Evolutionary conservation across 2,888 invertebrate genomes (phyloP).

Genomic region (Magallana nippona): DNA sequence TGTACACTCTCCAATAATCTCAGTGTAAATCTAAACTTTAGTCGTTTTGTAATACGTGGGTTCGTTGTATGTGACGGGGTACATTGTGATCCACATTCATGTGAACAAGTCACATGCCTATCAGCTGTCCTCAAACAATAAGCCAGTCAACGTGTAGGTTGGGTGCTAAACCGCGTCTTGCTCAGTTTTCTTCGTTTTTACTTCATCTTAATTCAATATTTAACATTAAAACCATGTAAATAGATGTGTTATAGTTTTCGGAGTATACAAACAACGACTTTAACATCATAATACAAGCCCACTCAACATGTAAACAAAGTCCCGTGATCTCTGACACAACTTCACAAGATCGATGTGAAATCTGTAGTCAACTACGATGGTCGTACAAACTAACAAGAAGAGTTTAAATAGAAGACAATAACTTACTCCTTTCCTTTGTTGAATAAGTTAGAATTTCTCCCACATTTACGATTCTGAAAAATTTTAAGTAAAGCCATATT

Average conservation of each 20-base stretch:
- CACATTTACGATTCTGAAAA: conserved; percentile 19
- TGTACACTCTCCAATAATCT: not conserved
- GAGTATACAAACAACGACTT: too few relatives aligned
- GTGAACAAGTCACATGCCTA: conserved; percentile 20
- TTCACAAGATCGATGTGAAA: not conserved
- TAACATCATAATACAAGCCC: not conserved
- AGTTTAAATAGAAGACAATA: not conserved
- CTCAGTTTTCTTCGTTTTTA: too few relatives aligned
- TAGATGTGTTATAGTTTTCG: too few relatives aligned
- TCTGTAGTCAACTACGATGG: not conserved
- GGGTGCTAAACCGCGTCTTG: too few relatives aligned
- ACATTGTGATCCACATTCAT: conserved; percentile 17
- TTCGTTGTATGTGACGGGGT: not conserved
- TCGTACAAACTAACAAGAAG: not conserved
- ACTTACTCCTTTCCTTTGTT: conserved; percentile 20
- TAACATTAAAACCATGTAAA: too few relatives aligned
- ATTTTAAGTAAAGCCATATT: conserved; percentile 27
- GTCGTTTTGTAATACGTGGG: not conserved
- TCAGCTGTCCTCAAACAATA: conserved; percentile 5
- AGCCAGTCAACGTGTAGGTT: not conserved
- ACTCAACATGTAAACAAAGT: not conserved
- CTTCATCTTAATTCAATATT: too few relatives aligned
- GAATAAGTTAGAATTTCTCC: not conserved
- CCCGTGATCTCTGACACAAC: not conserved
- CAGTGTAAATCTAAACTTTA: not conserved